Percentiles rank a stretch among this genome's conserved stretches.
Evolutionary conservation across 2,888 invertebrate species (phyloP).

Genomic region (Polydrusus tereticollis): DNA sequence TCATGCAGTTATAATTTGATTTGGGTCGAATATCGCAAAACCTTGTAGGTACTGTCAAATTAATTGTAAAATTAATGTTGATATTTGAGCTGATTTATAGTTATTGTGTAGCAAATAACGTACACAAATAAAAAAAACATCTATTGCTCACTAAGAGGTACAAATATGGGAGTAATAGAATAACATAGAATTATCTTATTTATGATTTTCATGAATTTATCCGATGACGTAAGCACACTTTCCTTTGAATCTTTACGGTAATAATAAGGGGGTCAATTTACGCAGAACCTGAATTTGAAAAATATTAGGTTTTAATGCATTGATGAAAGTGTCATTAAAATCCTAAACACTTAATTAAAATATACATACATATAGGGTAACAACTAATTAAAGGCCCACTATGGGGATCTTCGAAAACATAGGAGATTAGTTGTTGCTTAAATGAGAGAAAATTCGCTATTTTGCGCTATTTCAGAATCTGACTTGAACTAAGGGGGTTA

Average conservation of each 20-base stretch:
- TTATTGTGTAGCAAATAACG: not conserved
- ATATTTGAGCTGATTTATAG: conserved; percentile 24
- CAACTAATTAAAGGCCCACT: too few species aligned
- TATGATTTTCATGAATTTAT: not conserved
- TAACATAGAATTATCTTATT: not conserved
- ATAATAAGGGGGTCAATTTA: not conserved
- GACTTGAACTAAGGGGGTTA: too few species aligned
- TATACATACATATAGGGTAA: too few species aligned
- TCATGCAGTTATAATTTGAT: conserved; percentile 13
- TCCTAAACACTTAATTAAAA: too few species aligned
- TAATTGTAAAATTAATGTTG: conserved; percentile 28
- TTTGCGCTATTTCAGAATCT: too few species aligned
- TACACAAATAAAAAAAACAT: not conserved
- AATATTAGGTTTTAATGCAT: too few species aligned
- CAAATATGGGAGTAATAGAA: not conserved
- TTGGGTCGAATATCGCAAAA: conserved; percentile 26
- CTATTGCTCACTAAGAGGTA: not conserved
- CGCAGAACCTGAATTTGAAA: not conserved
- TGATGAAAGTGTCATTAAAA: too few species aligned
- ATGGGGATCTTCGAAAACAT: too few species aligned
- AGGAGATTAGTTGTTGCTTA: too few species aligned
- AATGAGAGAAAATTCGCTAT: too few species aligned
- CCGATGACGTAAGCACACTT: not conserved
- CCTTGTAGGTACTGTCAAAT: conserved; percentile 34
- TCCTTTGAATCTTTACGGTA: not conserved